phyloP scores from a whole-genome alignment of 2,113 vertebrate species.

The Chelonoidis abingdonii region DNA sequence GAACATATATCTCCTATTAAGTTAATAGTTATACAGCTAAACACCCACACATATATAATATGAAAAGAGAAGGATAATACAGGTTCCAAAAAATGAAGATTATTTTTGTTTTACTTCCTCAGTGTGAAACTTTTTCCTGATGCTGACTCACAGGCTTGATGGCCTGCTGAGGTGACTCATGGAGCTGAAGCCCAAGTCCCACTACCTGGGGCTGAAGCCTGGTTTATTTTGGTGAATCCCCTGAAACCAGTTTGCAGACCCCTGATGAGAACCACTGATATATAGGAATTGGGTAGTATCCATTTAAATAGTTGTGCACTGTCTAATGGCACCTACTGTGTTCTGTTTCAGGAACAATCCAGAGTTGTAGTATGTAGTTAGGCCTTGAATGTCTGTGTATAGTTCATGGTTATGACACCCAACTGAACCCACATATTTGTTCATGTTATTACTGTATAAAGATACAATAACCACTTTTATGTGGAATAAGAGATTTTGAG shows the following conservation, averaged over 20 bases:
- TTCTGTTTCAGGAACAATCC: not conserved
- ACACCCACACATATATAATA: not conserved
- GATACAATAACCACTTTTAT: not conserved
- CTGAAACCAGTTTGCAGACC: not conserved
- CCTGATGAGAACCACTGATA: not conserved
- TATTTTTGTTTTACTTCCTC: not conserved
- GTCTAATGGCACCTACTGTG: not conserved
- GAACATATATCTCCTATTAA: not conserved
- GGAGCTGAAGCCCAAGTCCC: not conserved
- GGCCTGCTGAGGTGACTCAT: not conserved
- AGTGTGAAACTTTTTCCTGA: not conserved
- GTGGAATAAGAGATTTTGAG: not conserved
- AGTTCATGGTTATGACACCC: not conserved
- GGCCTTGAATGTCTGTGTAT: not conserved
- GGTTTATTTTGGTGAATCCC: not conserved
- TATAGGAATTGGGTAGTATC: not conserved
- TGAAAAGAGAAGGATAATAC: not conserved
- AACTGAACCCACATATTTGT: not conserved
- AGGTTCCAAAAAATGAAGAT: not conserved
- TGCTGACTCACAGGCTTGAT: not conserved
- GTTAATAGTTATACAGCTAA: not conserved
- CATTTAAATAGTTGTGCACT: not conserved
- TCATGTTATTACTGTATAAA: not conserved
- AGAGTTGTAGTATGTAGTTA: not conserved
- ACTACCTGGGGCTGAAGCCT: not conserved